phyloP scores from a whole-genome alignment of 2,113 vertebrate genomes.

The Plecotus auritus region DNA sequence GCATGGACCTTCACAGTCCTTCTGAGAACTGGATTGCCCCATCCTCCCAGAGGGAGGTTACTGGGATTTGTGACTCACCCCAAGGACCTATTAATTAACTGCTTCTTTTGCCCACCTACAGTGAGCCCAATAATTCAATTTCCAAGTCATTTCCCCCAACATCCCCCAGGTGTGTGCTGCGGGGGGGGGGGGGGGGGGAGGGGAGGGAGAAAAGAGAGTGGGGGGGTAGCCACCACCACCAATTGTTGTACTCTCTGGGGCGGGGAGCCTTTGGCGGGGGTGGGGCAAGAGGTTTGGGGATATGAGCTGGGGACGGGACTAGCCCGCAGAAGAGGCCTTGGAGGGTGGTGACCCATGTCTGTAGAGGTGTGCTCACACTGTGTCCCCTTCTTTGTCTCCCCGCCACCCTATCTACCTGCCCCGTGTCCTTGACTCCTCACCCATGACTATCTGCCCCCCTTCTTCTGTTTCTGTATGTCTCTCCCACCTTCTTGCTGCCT shows the following conservation, averaged over 20 bases:
- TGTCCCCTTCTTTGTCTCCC: neutral
- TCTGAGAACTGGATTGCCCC: neutral
- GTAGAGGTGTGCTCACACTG: neutral
- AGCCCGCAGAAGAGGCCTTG: neutral
- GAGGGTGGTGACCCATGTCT: neutral
- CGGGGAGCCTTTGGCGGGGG: rapidly evolving
- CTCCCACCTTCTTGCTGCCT: neutral
- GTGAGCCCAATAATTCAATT: neutral
- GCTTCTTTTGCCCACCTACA: neutral
- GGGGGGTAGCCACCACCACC: neutral
- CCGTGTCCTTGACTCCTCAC: neutral
- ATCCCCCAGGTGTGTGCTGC: neutral
- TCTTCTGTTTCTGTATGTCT: neutral
- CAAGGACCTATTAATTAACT: neutral
- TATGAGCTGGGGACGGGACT: constrained; percentile 14
- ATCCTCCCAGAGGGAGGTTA: too few species aligned
- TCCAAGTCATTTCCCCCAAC: neutral
- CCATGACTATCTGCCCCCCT: neutral
- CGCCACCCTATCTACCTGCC: too few species aligned
- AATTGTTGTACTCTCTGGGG: neutral
- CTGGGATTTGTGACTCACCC: neutral
- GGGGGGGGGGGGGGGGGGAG: too few species aligned
- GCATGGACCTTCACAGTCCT: too few species aligned
- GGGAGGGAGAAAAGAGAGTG: too few species aligned
- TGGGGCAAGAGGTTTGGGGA: neutral